Base-by-base conservation (phyloP, 2,888 invertebrate genomes). In the Mystacides longicornis region DNA sequence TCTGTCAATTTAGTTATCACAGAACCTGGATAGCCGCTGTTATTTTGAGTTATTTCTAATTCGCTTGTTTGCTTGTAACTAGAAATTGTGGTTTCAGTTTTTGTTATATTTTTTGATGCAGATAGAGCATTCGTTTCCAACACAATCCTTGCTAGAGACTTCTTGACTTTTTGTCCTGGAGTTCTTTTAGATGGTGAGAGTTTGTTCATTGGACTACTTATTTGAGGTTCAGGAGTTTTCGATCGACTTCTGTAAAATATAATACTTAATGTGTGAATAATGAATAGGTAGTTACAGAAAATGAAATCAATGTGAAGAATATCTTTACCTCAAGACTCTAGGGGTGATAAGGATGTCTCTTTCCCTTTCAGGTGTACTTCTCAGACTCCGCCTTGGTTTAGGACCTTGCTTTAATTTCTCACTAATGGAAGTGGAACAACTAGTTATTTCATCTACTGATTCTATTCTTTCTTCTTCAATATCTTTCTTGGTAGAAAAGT, bases 91-190 rank as follows among this genome's bases (percentile, higher is more conserved):
- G 50, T 62, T 33, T 21, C 45, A 21, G 51, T n/a, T n/a, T 42
- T 51, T 3, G 22, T 48, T 5, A 53, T 42, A 2, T 49, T 52
- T 33, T 43, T 43, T 16, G 49, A 68, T 69, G 73, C 74, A 2
- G 73, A 69, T 47, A 73, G 73, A 0, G 75, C 64, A 52, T 76
- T 77, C 3, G 73, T 70, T 67, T 77, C 77, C 43, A 77, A 60
- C 1, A 77, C 77, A 20, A 73, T 65, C 59, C 77, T 68, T 0
- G 74, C 72, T 1, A 77, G 64, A 0, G 77, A 70, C 62, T 73
- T 77, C 53, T 70, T 74, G 52, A 64, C 61, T 56, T 68, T 68
- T 27, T 51, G 54, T 3, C 16, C 51, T 2, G 50, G 54, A 49
- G 52, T 52, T 22, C 37, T 52, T 43, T 51, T 55, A 7, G 49